phyloP scores from a whole-genome alignment of 2,797 vertebrate genomes.

The Muscicapa striata region DNA sequence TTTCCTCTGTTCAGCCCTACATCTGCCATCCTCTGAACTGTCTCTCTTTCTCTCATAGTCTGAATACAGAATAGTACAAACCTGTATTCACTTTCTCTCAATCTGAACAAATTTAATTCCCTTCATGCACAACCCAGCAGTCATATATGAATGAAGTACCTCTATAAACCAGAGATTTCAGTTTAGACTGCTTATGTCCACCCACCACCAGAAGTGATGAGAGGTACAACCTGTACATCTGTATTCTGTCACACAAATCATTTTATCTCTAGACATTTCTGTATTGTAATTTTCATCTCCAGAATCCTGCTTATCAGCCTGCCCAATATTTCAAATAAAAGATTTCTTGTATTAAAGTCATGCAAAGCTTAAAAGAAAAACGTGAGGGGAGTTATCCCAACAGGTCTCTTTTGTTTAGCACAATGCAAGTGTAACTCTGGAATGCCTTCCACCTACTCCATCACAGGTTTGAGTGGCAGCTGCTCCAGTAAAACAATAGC shows the following conservation, averaged over 20 bases:
- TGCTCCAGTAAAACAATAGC: slow-evolving; percentile 47
- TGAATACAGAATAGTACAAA: background rate
- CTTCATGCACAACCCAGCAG: background rate
- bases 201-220: slow-evolving; percentile 6
- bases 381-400: background rate
- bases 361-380: background rate
- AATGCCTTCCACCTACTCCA: slow-evolving; percentile 48
- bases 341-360: background rate
- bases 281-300: slow-evolving; percentile 22
- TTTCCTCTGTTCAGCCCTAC: background rate
- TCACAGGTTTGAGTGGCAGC: slow-evolving; percentile 43
- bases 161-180: background rate
- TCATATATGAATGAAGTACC: slow-evolving; percentile 13
- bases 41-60: background rate
- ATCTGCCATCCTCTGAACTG: background rate
- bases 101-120: background rate
- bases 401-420: slow-evolving; percentile 44
- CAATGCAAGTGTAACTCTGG: slow-evolving; percentile 2
- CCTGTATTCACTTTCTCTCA: background rate
- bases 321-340: slow-evolving; percentile 34
- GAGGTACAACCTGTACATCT: slow-evolving; percentile 17
- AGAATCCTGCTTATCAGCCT: slow-evolving; percentile 25
- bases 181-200: background rate
- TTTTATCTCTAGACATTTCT: background rate
- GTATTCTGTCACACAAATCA: slow-evolving; percentile 1